Base-by-base conservation (phyloP, 1,140 invertebrate species). In the Zaprionus ornatus region DNA sequence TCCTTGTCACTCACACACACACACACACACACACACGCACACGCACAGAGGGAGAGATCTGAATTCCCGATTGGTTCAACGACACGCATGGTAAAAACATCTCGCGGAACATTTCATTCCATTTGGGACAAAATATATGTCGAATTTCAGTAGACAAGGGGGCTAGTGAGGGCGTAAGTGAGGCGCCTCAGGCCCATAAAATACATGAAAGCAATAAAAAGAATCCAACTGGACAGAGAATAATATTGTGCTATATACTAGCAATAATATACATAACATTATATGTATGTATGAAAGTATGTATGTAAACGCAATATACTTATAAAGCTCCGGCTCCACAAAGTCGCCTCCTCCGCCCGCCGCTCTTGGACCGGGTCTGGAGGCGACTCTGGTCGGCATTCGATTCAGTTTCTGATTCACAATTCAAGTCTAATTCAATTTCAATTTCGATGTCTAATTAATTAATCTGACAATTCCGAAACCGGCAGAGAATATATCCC, bases 121-220 rank as follows among this genome's bases (percentile, higher is more conserved):
- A 63, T 66, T 72, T 60, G 35, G 68, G 68, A 45, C 73, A 71
- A 60, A 40, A 56, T 17, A 65, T 63, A 50, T 50, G 60, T 74
- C 17, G 32, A 23, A 56, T 66, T 77, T 40, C 5, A n/a, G 68
- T 77, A 83, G 73, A 80, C 82, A 77, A 84, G 78, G 29, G 29
- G 29, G 29, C 29, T 32, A 32, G 9, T 32, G 29, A 32, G 29
- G 29, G 66, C 80, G 42, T 45, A 52, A 52, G 48, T 67, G 62
- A 61, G 76, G 80, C 80, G 76, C 77, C 82, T 45, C 56, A 75
- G 42, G 19, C 64, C 69, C 69, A 85, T 86, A 79, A 85, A 86
- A 86, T 72, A 86, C 70, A 86, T 81, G 82, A 82, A 55, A 48
- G 35, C 63, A 32, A 66, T 66, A 64, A 79, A 82, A 81, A 86